phyloP scores from a whole-genome alignment of 2,888 invertebrate species.

The Quadroppia sp. region DNA sequence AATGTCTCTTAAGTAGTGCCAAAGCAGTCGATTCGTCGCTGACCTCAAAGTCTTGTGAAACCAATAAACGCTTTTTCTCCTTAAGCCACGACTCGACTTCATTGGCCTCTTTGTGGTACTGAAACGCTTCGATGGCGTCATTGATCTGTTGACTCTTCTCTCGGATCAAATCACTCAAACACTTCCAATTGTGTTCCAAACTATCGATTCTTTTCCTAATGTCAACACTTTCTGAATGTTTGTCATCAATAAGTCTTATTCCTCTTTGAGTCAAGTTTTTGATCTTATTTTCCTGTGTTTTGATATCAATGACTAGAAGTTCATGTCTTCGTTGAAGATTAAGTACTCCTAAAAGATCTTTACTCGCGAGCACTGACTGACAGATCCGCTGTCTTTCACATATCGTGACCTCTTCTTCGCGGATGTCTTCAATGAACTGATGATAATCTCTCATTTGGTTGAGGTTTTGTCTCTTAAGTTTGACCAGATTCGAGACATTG shows the following conservation, averaged over 20 bases:
- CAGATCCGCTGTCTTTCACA: conserved; percentile 90
- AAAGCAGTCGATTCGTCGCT: conserved; percentile 86
- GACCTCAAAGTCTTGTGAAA: conserved; percentile 77
- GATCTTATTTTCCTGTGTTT: conserved; percentile 67
- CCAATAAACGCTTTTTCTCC: conserved; percentile 86
- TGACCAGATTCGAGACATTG: conserved; percentile 66
- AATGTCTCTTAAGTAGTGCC: conserved; percentile 75
- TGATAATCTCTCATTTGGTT: conserved; percentile 90
- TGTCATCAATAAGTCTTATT: conserved; percentile 57
- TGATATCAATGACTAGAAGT: conserved; percentile 76
- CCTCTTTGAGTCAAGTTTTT: conserved; percentile 50
- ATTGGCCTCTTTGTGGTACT: conserved; percentile 94
- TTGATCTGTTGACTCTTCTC: conserved; percentile 69
- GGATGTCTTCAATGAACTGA: conserved; percentile 93
- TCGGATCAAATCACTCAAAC: conserved; percentile 74
- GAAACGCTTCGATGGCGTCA: conserved; percentile 79
- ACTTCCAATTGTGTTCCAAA: conserved; percentile 78
- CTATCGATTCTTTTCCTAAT: conserved; percentile 74
- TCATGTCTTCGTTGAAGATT: conserved; percentile 90
- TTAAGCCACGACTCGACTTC: conserved; percentile 97
- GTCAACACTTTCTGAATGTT: conserved; percentile 74
- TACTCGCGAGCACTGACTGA: conserved; percentile 84
- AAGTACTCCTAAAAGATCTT: conserved; percentile 83
- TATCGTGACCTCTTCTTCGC: conserved; percentile 96
- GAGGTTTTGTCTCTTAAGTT: conserved; percentile 72